Base-by-base conservation (phyloP, 2,888 invertebrate species). In the Agapetus fuscipes region DNA sequence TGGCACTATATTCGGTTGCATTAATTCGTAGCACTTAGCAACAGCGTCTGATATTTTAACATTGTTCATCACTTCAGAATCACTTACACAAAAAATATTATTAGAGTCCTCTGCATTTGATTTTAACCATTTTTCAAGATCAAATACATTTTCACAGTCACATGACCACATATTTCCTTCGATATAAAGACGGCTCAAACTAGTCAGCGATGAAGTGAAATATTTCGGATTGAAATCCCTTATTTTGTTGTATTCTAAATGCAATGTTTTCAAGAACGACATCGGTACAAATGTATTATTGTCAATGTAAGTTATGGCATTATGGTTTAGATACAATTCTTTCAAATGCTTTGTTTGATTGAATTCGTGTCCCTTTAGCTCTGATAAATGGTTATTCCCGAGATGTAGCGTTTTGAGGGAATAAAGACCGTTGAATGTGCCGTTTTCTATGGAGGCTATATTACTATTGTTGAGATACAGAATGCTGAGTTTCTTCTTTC, bases 111-210 rank as follows among this genome's bases (percentile, higher is more conserved):
- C 73, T 41, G 72, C 72, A 53, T 74, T 72, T 50, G 75, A 72
- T 49, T 73, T 72, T 39, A 82, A 64, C 83, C 83, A 83, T 48
- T 73, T 71, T 54, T 80, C 75, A 48, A 83, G 63, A 39, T 72
- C 69, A 41, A 71, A 69, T 17, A 83, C 70, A 53, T 80, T 80
- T 38, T 71, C 68, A 60, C 86, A 87, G 50, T 80, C 76, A 62
- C 86, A 87, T 51, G 80, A 81, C 79, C 89, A 86, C 48, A 77
- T 64, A 65, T 86, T 86, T 51, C 81, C 80, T 55, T 78, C 76
- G 33, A 85, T 64, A 42, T 78, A 75, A 39, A 84, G 72, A 53
- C 69, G 74, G 54, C 83, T 76, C 49, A 74, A 64, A 52, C 71
- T 70, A 42, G 64, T 60, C 32, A 59, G 60, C 45, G 76, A 65